Percentiles rank a stretch among this genome's conserved stretches.
phyloP scores from a whole-genome alignment of 2,888 invertebrate species.

The Heteropelma amictum region DNA sequence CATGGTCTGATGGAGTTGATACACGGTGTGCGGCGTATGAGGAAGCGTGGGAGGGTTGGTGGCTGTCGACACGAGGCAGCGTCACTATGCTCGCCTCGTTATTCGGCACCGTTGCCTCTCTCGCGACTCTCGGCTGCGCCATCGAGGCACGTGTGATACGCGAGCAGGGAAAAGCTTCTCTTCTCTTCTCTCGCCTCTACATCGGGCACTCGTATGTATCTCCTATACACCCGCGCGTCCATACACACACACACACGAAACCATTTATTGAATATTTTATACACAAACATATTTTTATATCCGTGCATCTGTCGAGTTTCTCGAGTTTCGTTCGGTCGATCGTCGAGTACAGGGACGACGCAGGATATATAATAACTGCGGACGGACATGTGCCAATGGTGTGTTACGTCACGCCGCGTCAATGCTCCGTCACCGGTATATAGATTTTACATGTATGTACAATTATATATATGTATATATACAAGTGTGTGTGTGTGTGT shows the following conservation, averaged over 20 bases:
- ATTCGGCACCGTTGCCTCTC: conserved; percentile 53
- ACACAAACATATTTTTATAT: no score
- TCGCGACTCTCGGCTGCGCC: conserved; percentile 14
- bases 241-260: no score
- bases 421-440: conserved; percentile 39
- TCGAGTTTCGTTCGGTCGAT: no score
- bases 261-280: no score
- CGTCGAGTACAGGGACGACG: no score
- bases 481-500: no score
- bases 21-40: not conserved
- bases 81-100: conserved; percentile 48
- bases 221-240: no score
- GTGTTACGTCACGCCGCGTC: conserved; percentile 51
- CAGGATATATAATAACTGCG: no score
- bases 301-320: no score
- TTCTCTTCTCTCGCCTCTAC: not conserved
- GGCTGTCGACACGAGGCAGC: conserved; percentile 42
- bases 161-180: conserved; percentile 34
- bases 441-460: no score
- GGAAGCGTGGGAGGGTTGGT: not conserved
- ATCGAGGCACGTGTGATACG: conserved; percentile 33
- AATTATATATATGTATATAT: conserved; percentile 7
- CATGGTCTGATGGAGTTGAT: not conserved
- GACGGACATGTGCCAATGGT: conserved; percentile 38
- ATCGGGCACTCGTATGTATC: no score